A percentile compares a stretch with the other conserved stretches of the same genome.
Conservation (phyloP, 2,888 invertebrate species). For the Cheilosia urbana region DNA sequence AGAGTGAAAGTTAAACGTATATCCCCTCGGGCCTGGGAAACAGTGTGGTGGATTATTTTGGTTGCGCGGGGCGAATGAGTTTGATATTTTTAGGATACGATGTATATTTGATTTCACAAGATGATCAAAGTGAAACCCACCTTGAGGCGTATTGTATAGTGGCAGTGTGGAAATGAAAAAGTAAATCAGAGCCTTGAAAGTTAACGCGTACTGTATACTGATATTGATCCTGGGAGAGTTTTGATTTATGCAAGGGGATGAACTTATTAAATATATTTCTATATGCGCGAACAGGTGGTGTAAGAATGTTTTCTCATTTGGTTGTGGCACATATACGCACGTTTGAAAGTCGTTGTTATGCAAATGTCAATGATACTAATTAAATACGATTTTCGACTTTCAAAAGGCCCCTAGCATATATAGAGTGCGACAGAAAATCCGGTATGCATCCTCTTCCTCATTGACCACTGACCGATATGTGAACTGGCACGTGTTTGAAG, state of each 20-base stretch:
- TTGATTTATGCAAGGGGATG: not conserved
- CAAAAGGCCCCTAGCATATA: too few relatives aligned
- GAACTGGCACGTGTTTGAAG: too few relatives aligned
- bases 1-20: constrained; percentile 34
- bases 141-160: constrained; percentile 18
- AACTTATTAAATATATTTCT: not conserved
- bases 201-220: constrained; percentile 1
- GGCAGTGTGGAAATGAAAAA: constrained; percentile 1
- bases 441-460: too few relatives aligned
- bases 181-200: constrained; percentile 13
- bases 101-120: constrained; percentile 48
- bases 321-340: too few relatives aligned
- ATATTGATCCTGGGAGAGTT: not conserved
- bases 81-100: constrained; percentile 32
- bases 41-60: constrained; percentile 12
- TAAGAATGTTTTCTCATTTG: too few relatives aligned
- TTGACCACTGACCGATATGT: too few relatives aligned
- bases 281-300: too few relatives aligned
- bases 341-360: too few relatives aligned
- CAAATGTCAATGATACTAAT: too few relatives aligned
- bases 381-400: too few relatives aligned
- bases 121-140: constrained; percentile 41
- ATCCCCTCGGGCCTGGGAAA: not conserved
- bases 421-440: too few relatives aligned
- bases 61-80: constrained; percentile 9